phyloP scores from a whole-genome alignment of 2,888 invertebrate genomes.

The Euphydryas editha region DNA sequence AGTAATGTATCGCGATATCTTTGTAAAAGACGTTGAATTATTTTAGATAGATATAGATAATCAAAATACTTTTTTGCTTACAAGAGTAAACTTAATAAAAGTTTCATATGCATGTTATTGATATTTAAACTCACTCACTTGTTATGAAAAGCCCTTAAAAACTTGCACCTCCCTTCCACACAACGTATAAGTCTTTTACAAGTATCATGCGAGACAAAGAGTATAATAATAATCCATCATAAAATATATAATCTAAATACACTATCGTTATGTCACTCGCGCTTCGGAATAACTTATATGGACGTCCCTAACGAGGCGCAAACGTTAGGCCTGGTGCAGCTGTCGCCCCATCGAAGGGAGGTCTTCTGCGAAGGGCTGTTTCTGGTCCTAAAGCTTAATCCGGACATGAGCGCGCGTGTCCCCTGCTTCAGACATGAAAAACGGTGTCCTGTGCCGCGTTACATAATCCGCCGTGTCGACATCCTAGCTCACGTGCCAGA shows the following conservation, averaged over 20 bases:
- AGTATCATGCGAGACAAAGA: constrained; percentile 40
- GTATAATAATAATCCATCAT: constrained; percentile 54
- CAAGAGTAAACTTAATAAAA: no score
- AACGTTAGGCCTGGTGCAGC: constrained; percentile 79
- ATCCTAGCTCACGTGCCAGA: constrained; percentile 59
- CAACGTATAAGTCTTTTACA: constrained; percentile 44
- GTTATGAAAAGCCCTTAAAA: constrained; percentile 37
- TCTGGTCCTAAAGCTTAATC: constrained; percentile 97
- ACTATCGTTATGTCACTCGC: constrained; percentile 51
- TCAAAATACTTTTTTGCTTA: no score
- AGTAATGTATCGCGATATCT: no score
- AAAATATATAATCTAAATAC: constrained; percentile 55
- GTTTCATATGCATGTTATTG: no score
- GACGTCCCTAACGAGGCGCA: constrained; percentile 26
- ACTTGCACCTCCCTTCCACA: constrained; percentile 31
- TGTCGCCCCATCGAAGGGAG: constrained; percentile 98
- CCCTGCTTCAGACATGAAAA: constrained; percentile 61
- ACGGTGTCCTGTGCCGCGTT: constrained; percentile 54
- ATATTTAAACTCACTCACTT: constrained; percentile 42
- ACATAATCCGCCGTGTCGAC: constrained; percentile 61
- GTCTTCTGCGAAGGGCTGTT: constrained; percentile 99
- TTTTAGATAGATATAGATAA: no score
- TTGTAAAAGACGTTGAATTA: no score
- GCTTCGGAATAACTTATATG: constrained; percentile 24
- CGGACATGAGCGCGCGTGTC: constrained; percentile 92